Conservation (phyloP, 2,797 vertebrate genomes). For the Lepilemur ruficaudatus region DNA sequence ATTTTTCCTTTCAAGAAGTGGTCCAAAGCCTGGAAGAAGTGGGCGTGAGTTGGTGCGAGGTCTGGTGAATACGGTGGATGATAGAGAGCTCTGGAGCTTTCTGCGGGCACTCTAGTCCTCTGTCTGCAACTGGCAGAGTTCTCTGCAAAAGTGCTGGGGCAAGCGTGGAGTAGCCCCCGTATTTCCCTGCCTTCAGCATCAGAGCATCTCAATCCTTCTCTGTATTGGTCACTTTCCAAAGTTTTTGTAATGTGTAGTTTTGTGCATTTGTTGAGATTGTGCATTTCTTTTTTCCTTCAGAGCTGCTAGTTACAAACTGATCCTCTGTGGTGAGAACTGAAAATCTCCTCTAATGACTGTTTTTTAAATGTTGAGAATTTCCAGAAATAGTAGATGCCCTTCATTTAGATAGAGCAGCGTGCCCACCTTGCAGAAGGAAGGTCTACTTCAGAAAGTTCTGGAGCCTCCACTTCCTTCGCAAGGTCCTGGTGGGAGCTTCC, state of each 20-base stretch:
- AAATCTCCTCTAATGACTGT: accelerated
- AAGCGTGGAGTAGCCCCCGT: too few relatives aligned
- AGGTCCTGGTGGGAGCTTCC: not conserved
- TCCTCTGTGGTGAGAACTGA: not conserved
- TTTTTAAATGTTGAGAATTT: not conserved
- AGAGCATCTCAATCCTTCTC: not conserved
- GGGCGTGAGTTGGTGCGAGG: too few relatives aligned
- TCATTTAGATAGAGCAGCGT: too few relatives aligned
- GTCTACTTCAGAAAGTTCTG: accelerated
- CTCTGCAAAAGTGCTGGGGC: accelerated
- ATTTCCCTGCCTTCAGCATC: not conserved
- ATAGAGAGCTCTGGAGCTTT: too few relatives aligned
- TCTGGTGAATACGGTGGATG: too few relatives aligned
- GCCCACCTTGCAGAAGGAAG: accelerated
- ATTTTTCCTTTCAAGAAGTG: too few relatives aligned
- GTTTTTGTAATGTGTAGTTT: not conserved
- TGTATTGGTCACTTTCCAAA: not conserved
- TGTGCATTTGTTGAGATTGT: not conserved
- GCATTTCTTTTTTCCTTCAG: not conserved
- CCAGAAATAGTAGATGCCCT: accelerated
- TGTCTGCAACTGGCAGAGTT: too few relatives aligned
- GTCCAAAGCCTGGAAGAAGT: too few relatives aligned
- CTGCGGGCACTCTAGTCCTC: not conserved
- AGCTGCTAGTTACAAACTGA: accelerated
- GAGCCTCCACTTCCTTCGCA: accelerated